Evolutionary conservation across 2,888 invertebrate genomes (phyloP), one percentile per base, ranked within the genome.

Genomic region (Caenorhabditis drosophilae): DNA sequence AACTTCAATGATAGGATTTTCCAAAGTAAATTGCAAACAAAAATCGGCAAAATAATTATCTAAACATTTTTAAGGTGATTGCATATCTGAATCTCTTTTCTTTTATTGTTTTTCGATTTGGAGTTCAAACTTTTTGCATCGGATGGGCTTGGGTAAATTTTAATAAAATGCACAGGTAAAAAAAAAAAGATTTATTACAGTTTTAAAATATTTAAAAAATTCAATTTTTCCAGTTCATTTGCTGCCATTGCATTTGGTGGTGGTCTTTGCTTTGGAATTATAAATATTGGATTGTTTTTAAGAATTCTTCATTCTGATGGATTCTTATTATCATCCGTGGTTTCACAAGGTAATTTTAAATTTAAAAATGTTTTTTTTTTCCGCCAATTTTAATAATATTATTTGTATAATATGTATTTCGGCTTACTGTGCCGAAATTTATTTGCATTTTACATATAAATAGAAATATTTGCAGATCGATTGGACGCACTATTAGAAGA

Each of bases 401-500:
- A 11, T n/a, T 16, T 16, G 36, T 4, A 42, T 9, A 9, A 20
- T 6, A 20, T 22, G 22, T 22, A 22, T 11, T 22, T 22, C 18
- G 4, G 16, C 12, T 44, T 6, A n/a, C n/a, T n/a, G n/a, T n/a
- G n/a, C n/a, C n/a, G n/a, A n/a, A n/a, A n/a, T n/a, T n/a, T n/a
- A n/a, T n/a, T n/a, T n/a, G n/a, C n/a, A n/a, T n/a, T n/a, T n/a
- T n/a, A n/a, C n/a, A n/a, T n/a, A n/a, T n/a, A 23, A 7, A n/a
- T 26, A 4, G 7, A 11, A 4, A 41, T 20, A 9, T 31, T 52
- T 62, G 1, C 47, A 62, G 63, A 62, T 35, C 62, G 62, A n/a
- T 56, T 73, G 34, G 73, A 73, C 40, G 70, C 73, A 1, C 60
- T 73, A 16, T 53, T 73, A 34, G 73, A 73, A 47, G 73, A 73